These are phyloP conservation scores for Lasioglossum calceatum DNA, from an alignment of 2,888 invertebrate species.

Conservation along the genomic window DNA sequence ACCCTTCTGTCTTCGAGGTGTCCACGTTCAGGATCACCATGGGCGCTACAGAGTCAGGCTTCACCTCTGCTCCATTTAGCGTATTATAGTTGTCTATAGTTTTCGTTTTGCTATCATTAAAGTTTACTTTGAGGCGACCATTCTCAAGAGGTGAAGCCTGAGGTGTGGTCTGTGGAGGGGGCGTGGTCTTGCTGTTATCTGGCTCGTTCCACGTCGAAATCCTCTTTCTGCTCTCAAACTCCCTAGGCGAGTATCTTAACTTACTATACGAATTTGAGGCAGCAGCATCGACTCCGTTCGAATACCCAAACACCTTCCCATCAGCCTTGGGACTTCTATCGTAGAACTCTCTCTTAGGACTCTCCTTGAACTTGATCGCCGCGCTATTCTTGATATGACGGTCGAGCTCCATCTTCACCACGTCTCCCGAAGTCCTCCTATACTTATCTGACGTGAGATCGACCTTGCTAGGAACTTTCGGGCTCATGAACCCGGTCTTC, in stretches of 20 bases:
- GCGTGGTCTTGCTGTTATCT: background rate
- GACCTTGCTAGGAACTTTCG: constrained; percentile 73
- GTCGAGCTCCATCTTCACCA: constrained; percentile 67
- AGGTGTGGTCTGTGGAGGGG: background rate
- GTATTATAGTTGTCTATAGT: constrained; percentile 42
- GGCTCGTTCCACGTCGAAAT: background rate
- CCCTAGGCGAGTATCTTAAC: constrained; percentile 47
- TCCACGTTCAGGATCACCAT: constrained; percentile 68
- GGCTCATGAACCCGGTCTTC: constrained; percentile 65
- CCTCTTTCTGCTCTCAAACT: constrained; percentile 65
- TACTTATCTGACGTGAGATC: constrained; percentile 71
- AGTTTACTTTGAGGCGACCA: constrained; percentile 65
- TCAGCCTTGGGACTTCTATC: constrained; percentile 72
- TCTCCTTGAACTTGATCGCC: constrained; percentile 69
- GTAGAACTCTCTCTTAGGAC: constrained; percentile 67
- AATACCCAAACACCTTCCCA: constrained; percentile 60
- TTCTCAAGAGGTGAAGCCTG: constrained; percentile 62
- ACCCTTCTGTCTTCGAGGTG: constrained; percentile 72
- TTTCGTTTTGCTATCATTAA: constrained; percentile 60
- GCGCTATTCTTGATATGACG: constrained; percentile 71
- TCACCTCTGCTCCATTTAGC: constrained; percentile 57
- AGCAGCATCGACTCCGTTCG: constrained; percentile 64
- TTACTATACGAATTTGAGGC: constrained; percentile 70
- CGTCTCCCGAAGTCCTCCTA: constrained; percentile 63
- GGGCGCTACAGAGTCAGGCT: constrained; percentile 53